Base-by-base conservation (phyloP, 2,888 invertebrate genomes). In the Drosophila ezoana region DNA sequence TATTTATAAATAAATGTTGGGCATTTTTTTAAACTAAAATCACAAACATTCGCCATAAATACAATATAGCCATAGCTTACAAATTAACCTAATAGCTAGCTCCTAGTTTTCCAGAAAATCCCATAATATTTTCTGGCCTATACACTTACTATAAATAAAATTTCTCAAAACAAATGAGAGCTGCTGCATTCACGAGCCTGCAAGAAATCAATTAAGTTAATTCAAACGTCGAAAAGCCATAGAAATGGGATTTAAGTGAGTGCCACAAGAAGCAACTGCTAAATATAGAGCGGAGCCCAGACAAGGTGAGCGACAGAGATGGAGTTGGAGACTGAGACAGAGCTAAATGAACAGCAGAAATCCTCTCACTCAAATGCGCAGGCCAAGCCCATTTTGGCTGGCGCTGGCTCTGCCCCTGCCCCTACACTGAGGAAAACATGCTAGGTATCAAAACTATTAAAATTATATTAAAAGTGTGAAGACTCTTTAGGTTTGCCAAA, bases 371-470 rank as follows among this genome's bases (percentile, higher is more conserved):
- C 66, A 62, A 81, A 64, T 65, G 76, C 67, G 60, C 63, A 85
- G 84, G 63, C 89, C 83, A 86, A 83, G 68, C 86, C 83, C 83
- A 88, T 88, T 86, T 79, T 48, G 72, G 14, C 59, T 23, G 54
- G 41, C 37, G 52, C 49, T 72, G 61, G 59, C 56, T 62, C 65
- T 59, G 60, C 76, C 69, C 40, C 64, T 57, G 38, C 38, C 23
- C 16, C 32, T 67, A 44, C 75, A 79, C 79, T 69, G 18, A 23
- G 40, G 49, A 14, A 59, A 74, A 56, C 2, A 11, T 1, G 11
- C 4, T 52, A 16, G 9, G 13, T n/a, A 6, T 16, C 9, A 4
- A 38, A 32, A 37, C n/a, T 11, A 11, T 35, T 18, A 13, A 5
- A 32, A 2, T 16, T 13, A 13, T 9, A 13, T 9, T 1, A 16